Conservation (phyloP, 2,888 invertebrate species). For the Nomada fabriciana region DNA sequence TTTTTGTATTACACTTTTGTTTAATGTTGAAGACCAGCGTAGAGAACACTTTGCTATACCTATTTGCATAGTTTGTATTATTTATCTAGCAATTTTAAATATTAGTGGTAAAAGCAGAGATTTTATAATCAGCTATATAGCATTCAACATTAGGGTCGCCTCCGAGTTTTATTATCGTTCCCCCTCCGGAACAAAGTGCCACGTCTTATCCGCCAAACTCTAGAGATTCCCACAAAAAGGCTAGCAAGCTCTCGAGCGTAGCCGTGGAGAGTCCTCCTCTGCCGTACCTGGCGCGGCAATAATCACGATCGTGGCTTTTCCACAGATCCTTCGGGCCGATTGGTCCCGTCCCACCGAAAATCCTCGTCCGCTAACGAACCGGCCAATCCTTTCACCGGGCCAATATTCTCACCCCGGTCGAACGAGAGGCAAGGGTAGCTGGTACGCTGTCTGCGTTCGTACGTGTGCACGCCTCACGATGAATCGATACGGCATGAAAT, state of each 20-base stretch:
- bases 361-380: slow-evolving; percentile 66
- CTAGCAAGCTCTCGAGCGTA: background rate
- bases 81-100: too few species aligned
- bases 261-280: background rate
- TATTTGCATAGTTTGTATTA: too few species aligned
- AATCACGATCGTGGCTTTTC: slow-evolving; percentile 44
- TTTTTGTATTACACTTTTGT: too few species aligned
- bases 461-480: slow-evolving; percentile 68
- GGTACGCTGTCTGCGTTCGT: background rate
- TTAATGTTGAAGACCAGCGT: too few species aligned
- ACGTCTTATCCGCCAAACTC: background rate
- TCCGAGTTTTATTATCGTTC: too few species aligned
- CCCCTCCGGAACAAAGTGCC: background rate
- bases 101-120: too few species aligned
- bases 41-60: too few species aligned
- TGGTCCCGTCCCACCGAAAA: slow-evolving; percentile 51
- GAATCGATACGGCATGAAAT: slow-evolving; percentile 81
- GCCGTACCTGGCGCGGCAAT: slow-evolving; percentile 28
- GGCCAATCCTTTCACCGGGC: slow-evolving; percentile 62
- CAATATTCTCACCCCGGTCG: slow-evolving; percentile 63
- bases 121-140: too few species aligned
- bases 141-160: too few species aligned
- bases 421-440: slow-evolving; percentile 17
- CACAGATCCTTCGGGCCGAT: slow-evolving; percentile 48
- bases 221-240: slow-evolving; percentile 27